Percentiles rank a stretch among this genome's conserved stretches.
Conservation (phyloP, 2,888 invertebrate species). For the Zygaena filipendulae region DNA sequence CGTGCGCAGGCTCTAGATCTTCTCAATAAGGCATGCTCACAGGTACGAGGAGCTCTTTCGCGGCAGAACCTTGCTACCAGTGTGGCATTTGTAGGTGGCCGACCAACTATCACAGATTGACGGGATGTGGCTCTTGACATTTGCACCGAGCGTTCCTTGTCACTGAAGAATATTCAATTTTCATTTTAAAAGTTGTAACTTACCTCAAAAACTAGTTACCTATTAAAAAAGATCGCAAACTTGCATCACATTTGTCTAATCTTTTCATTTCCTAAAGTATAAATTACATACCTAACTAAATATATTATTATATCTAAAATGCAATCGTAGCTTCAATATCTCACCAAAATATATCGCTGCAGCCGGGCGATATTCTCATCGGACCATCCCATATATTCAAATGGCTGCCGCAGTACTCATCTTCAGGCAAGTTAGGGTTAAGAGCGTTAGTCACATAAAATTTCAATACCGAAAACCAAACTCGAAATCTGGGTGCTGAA, state of each 20-base stretch:
- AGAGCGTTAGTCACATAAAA: constrained; percentile 79
- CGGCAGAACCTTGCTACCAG: constrained; percentile 85
- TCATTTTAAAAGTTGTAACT: constrained; percentile 9
- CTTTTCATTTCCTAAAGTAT: too few species aligned
- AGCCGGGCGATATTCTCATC: constrained; percentile 77
- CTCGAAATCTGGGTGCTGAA: constrained; percentile 78
- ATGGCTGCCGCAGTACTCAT: constrained; percentile 85
- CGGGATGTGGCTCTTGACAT: constrained; percentile 61
- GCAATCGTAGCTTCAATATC: constrained; percentile 26
- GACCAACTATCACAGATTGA: constrained; percentile 58
- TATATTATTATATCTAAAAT: too few species aligned
- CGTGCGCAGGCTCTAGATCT: constrained; percentile 80
- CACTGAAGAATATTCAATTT: constrained; percentile 33
- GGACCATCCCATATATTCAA: constrained; percentile 90
- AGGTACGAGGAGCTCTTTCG: constrained; percentile 83
- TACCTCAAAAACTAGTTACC: too few species aligned
- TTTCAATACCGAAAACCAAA: constrained; percentile 89
- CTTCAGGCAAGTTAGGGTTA: constrained; percentile 73
- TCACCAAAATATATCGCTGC: constrained; percentile 86
- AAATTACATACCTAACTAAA: too few species aligned
- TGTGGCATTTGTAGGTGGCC: constrained; percentile 77
- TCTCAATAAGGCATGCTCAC: constrained; percentile 80
- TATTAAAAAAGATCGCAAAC: too few species aligned
- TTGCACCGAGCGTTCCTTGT: constrained; percentile 56
- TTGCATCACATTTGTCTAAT: too few species aligned